A percentile compares a stretch with the other conserved stretches of the same genome.
phyloP scores from a whole-genome alignment of 2,797 vertebrate species.

The Masticophis lateralis region DNA sequence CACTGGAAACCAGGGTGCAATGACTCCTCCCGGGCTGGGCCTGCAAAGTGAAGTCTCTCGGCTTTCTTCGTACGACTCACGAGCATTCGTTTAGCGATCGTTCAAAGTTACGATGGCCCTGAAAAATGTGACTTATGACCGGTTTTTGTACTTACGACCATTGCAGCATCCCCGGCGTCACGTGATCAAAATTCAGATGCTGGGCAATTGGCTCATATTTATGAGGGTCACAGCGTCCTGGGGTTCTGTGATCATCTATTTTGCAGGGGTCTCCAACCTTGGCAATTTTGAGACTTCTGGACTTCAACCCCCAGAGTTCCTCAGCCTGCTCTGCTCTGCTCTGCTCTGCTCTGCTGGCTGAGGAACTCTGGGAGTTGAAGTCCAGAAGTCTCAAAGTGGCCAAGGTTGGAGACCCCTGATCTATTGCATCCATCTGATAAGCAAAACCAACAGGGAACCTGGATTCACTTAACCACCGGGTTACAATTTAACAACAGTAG shows the following conservation, averaged over 20 bases:
- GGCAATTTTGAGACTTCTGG: no score
- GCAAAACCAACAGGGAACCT: background rate
- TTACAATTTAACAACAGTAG: background rate
- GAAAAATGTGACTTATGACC: background rate
- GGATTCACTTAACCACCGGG: background rate
- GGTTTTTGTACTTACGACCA: background rate
- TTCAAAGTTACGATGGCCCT: background rate
- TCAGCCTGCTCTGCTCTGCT: no score
- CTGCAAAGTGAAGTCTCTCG: accelerated
- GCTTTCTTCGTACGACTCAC: background rate
- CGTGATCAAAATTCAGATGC: background rate
- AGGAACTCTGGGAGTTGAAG: no score
- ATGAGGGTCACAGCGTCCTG: background rate
- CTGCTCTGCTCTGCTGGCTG: no score
- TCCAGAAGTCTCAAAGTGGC: no score
- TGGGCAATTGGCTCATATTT: background rate
- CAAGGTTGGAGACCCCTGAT: no score
- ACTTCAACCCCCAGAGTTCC: no score
- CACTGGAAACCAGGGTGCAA: background rate
- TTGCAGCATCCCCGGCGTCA: no score
- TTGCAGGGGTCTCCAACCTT: no score
- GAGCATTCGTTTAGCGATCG: background rate
- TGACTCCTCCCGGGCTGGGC: background rate
- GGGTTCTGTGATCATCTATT: no score
- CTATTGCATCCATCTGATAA: background rate